Percentiles rank a stretch among this genome's conserved stretches.
These are phyloP conservation scores for Empidonax traillii DNA, from an alignment of 2,113 vertebrate species.

Conservation along the genomic window DNA sequence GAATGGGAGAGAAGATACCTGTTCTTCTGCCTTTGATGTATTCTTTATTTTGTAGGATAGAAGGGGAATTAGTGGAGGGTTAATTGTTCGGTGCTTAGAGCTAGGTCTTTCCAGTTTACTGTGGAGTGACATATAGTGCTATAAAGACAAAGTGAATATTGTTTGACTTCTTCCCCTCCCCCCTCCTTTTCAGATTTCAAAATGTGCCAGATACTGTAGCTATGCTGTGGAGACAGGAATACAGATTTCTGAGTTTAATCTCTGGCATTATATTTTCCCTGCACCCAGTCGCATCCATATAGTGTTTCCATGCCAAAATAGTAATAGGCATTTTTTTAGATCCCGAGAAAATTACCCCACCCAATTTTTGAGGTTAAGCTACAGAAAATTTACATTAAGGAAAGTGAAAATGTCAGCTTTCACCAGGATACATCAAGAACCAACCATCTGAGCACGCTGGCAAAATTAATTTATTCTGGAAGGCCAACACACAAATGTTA, in stretches of 20 bases:
- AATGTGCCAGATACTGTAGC: constrained; percentile 24
- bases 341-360: not conserved
- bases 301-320: not conserved
- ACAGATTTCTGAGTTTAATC: not conserved
- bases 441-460: not conserved
- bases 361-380: not conserved
- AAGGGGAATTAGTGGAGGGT: constrained; percentile 58
- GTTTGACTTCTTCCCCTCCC: not conserved
- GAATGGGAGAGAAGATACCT: constrained; percentile 63
- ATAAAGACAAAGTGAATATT: constrained; percentile 36
- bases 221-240: not conserved
- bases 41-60: constrained; percentile 60
- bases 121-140: not conserved
- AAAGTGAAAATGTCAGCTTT: constrained; percentile 34
- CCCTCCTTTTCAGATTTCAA: not conserved
- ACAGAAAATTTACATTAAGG: not conserved
- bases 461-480: constrained; percentile 34
- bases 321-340: not conserved
- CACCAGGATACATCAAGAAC: not conserved
- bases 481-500: constrained; percentile 4
- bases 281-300: accelerated
- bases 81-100: constrained; percentile 44
- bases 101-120: constrained; percentile 30
- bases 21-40: constrained; percentile 50
- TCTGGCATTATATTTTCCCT: not conserved